A percentile compares a stretch with the other conserved stretches of the same genome.
phyloP scores from a whole-genome alignment of 2,797 vertebrate genomes.

The Heterohyrax brucei region DNA sequence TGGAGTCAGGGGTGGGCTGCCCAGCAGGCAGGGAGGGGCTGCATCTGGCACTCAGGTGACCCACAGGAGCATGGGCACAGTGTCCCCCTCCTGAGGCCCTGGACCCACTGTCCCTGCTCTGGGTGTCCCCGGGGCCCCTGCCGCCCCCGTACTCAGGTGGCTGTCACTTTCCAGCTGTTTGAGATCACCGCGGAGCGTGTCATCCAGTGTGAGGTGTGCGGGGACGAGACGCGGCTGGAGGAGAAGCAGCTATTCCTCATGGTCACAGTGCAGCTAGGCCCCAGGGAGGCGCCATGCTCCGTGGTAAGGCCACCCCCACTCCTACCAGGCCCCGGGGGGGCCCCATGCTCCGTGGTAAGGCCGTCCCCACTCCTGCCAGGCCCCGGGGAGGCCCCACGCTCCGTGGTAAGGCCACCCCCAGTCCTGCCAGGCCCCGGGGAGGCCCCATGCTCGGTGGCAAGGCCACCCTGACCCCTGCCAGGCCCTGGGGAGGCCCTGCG shows the following conservation, averaged over 20 bases:
- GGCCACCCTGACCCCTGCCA: too few species aligned
- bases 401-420: background rate
- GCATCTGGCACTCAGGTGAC: background rate
- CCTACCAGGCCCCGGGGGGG: too few species aligned
- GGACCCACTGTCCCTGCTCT: background rate
- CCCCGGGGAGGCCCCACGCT: background rate
- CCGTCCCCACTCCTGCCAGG: too few species aligned
- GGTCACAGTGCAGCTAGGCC: background rate
- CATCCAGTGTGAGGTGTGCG: background rate
- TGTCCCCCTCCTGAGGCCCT: background rate
- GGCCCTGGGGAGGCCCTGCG: too few species aligned
- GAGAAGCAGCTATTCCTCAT: background rate
- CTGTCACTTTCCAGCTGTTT: background rate
- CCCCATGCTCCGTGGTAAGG: too few species aligned
- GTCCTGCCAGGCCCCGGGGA: fast-evolving
- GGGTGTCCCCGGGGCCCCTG: background rate
- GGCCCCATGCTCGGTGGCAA: too few species aligned
- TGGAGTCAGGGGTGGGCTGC: too few species aligned
- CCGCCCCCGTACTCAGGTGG: too few species aligned
- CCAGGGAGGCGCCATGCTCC: background rate
- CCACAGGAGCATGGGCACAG: background rate
- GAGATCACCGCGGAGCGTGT: background rate
- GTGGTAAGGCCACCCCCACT: background rate
- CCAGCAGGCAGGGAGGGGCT: background rate
- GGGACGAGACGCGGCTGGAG: background rate